Base-by-base conservation (phyloP, 1,140 invertebrate genomes). In the Dinothrombium tinctorium region DNA sequence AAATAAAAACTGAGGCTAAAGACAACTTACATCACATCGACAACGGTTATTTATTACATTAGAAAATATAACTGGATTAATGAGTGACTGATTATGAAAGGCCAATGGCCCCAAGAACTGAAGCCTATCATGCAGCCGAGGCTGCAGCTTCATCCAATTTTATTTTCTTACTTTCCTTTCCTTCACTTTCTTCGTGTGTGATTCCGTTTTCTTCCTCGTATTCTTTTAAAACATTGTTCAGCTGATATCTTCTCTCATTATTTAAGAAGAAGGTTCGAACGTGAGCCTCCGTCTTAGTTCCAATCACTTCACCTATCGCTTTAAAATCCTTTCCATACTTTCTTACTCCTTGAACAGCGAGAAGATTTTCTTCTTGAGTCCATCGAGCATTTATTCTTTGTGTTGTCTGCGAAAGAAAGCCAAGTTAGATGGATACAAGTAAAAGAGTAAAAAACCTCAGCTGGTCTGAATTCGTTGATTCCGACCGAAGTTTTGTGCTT, bases 261-360 rank as follows among this genome's bases (percentile, higher is more conserved):
- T 81, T 87, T 0, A 79, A 68, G 57, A 78, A 90, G 62, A 94
- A 95, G 22, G 72, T 75, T 41, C 79, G 71, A 14, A 94, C 66
- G 57, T 94, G 86, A 25, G 73, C 70, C 58, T 92, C 84, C 3
- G 77, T 87, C 62, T 95, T 95, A 20, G 84, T 94, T 38, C 82
- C 81, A 44, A 95, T 73, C 4, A 87, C 73, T 59, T 94, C 84
- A 12, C 87, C 82, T 45, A 95, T 92, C 19, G 81, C 80, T 59
- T 80, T 74, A 61, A 89, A 94, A 59, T 94, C 78, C 63, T 84
- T 89, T 50, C 89, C 89, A 62, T 84, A 92, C 58, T 86, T 84
- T 33, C 82, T 67, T 25, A 94, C 73, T 41, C 67, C 86, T 59
- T 90, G 78, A 22, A 90, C 76, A 9, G 81, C 86, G 42, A 94